Evolutionary conservation across 1,140 invertebrate species (phyloP), one percentile per base, ranked within the genome.

Genomic region (Colletes latitarsis): DNA sequence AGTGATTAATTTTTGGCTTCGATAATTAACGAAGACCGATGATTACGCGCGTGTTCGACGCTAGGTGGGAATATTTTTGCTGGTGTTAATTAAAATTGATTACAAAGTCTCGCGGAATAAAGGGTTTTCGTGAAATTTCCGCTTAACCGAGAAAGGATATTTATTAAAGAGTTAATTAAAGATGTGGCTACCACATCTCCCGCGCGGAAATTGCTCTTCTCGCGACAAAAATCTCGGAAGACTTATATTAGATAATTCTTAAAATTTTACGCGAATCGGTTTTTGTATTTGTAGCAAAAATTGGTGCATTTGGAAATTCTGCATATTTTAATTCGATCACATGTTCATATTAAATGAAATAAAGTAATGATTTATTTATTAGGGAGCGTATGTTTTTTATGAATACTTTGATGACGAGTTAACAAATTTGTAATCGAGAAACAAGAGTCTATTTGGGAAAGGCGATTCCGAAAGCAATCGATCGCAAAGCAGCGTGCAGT

Each of bases 51-150:
- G 46, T 67, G 17, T 67, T 62, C 21, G 17, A 3, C 67, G 49
- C 17, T 3, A 0, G 15, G 43, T 6, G 9, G 3, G 6, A 21
- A 41, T 41, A 19, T n/a, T 6, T n/a, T 39, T 8, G 63, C 8
- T 15, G 30, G 12, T 70, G 46, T 77, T 77, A 69, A 77, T 77
- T 77, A 62, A 77, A 77, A 62, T 77, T 62, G 57, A 69, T 70
- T 69, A 62, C 46, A 19, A 53, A 49, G 30, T 41, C 21, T 41
- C 17, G 14, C 5, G 14, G 2, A 39, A 58, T 49, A 10, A 67
- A 76, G 12, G 30, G 10, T 10, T 0, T 3, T 0, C 39, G 15
- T 14, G 10, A 30, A 15, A 74, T 67, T 57, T 10, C 39, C 53
- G 10, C 15, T 19, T 17, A 15, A 4, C 17, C n/a, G n/a, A 19